These are phyloP conservation scores for Ephialtes manifestator DNA, from an alignment of 2,888 invertebrate genomes.

Conservation along the genomic window DNA sequence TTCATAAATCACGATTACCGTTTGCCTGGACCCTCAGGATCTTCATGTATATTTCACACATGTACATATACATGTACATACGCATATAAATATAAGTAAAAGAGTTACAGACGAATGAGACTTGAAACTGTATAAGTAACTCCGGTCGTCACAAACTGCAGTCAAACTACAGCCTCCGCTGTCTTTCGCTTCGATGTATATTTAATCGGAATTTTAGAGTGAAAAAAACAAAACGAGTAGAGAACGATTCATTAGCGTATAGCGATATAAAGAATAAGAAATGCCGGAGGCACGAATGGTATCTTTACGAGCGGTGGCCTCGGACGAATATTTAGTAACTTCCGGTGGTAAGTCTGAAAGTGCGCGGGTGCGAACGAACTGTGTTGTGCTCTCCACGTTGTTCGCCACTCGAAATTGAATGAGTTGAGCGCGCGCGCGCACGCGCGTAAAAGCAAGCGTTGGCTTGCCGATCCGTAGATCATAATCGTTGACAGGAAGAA, in stretches of 20 bases:
- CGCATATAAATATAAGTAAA: background rate
- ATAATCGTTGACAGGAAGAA: slow-evolving; percentile 78
- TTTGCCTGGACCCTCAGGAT: slow-evolving; percentile 40
- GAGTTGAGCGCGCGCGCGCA: slow-evolving; percentile 56
- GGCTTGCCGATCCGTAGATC: slow-evolving; percentile 69
- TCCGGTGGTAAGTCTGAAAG: slow-evolving; percentile 58
- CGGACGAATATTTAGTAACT: slow-evolving; percentile 61
- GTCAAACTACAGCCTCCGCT: background rate
- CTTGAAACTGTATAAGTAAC: slow-evolving; percentile 22
- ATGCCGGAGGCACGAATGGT: slow-evolving; percentile 31
- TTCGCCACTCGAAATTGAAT: slow-evolving; percentile 73
- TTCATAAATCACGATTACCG: slow-evolving; percentile 67
- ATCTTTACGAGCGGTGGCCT: slow-evolving; percentile 59
- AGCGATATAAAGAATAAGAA: slow-evolving; percentile 24
- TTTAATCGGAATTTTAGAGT: slow-evolving; percentile 40
- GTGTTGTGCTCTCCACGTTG: slow-evolving; percentile 28
- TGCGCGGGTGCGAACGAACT: slow-evolving; percentile 48
- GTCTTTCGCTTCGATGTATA: slow-evolving; percentile 17
- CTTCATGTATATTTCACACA: slow-evolving; percentile 14
- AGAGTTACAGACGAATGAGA: slow-evolving; percentile 20
- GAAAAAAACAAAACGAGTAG: background rate
- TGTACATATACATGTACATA: background rate
- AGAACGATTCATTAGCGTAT: slow-evolving; percentile 24
- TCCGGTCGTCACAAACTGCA: slow-evolving; percentile 20
- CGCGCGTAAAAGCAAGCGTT: background rate